phyloP scores from a whole-genome alignment of 2,113 vertebrate genomes.

The Pelvicachromis taeniatus region DNA sequence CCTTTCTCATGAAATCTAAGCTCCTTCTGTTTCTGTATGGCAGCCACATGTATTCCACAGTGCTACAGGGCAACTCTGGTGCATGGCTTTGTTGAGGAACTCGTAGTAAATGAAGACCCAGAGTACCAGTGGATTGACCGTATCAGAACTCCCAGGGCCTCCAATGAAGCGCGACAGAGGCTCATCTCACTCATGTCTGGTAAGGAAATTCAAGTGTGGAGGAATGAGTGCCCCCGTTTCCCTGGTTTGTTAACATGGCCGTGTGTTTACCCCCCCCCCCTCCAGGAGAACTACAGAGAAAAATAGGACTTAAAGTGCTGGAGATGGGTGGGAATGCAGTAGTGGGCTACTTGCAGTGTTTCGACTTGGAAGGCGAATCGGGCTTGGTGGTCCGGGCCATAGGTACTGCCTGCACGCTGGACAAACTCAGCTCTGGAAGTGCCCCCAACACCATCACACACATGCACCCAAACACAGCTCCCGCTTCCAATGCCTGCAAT shows the following conservation, averaged over 20 bases:
- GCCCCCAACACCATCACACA: constrained; percentile 71
- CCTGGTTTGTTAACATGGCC: not conserved
- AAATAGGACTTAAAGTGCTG: constrained; percentile 96
- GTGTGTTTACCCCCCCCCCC: not conserved
- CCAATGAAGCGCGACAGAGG: constrained; percentile 94
- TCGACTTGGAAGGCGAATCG: constrained; percentile 96
- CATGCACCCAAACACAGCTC: constrained; percentile 68
- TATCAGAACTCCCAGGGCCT: constrained; percentile 93
- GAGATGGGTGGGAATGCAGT: constrained; percentile 98
- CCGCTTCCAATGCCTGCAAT: constrained; percentile 79
- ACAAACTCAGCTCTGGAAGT: constrained; percentile 85
- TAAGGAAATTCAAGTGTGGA: constrained; percentile 43
- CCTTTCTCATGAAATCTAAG: not conserved
- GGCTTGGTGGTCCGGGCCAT: constrained; percentile 97
- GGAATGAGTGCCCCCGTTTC: not conserved
- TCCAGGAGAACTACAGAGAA: constrained; percentile 93
- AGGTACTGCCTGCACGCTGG: constrained; percentile 94
- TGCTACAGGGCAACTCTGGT: constrained; percentile 90
- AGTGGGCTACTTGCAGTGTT: constrained; percentile 97
- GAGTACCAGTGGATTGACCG: constrained; percentile 99
- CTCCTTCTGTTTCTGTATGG: not conserved
- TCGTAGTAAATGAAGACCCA: constrained; percentile 97
- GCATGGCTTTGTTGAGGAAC: constrained; percentile 97
- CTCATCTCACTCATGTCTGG: constrained; percentile 99
- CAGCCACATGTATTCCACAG: constrained; percentile 91